phyloP scores from a whole-genome alignment of 2,797 vertebrate genomes.

The Myiotriccus ornatus region DNA sequence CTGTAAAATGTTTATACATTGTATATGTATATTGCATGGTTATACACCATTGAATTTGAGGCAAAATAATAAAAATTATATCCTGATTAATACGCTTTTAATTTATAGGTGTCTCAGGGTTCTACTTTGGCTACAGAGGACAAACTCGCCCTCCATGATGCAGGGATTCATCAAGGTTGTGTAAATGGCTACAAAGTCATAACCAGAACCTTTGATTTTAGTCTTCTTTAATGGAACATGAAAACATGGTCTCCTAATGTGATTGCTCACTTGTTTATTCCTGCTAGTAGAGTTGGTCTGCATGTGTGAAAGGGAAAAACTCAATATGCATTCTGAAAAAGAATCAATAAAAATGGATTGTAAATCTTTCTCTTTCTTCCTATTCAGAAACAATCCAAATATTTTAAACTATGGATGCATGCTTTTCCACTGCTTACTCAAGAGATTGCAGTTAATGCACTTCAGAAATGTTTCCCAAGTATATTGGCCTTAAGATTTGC shows the following conservation, averaged over 20 bases:
- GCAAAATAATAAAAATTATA: background rate
- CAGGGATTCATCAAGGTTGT: background rate
- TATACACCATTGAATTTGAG: background rate
- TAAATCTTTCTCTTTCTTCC: background rate
- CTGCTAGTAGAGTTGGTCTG: background rate
- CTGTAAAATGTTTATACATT: background rate
- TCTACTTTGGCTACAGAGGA: background rate
- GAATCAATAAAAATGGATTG: background rate
- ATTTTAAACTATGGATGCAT: background rate
- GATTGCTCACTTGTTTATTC: background rate
- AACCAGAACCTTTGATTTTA: background rate
- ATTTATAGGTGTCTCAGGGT: background rate
- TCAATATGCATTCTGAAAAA: background rate
- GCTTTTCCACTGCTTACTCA: background rate
- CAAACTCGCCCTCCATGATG: background rate
- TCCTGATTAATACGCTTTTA: background rate
- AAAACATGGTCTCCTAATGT: background rate
- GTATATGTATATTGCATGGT: background rate
- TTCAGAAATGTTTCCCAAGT: background rate
- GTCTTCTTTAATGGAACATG: background rate
- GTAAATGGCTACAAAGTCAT: background rate
- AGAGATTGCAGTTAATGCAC: background rate
- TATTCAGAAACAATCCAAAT: background rate
- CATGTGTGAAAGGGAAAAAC: background rate
- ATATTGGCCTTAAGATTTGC: background rate